Conservation (phyloP, 1,140 invertebrate species). For the Saccostrea cuccullata region DNA sequence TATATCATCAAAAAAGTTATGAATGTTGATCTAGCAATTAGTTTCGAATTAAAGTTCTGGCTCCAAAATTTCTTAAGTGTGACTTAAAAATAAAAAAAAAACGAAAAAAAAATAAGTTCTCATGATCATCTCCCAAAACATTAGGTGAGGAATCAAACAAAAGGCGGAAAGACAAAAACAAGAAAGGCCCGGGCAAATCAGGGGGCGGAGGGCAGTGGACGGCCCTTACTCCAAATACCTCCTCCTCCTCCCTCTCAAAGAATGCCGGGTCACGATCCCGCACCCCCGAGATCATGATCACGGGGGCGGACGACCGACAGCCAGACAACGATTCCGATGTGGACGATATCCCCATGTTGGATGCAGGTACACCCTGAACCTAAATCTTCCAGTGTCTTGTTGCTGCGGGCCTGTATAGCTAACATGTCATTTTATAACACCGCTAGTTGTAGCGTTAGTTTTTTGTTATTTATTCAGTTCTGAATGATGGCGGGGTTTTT, state of each 20-base stretch:
- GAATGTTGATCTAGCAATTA: neutral
- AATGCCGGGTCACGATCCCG: neutral
- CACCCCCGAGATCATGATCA: constrained; percentile 15
- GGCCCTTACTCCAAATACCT: constrained; percentile 14
- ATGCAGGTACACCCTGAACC: neutral
- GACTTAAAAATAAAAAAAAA: neutral
- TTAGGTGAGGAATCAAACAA: constrained; percentile 26
- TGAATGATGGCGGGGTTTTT: neutral
- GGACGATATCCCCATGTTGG: constrained; percentile 21
- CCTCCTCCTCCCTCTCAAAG: constrained; percentile 8
- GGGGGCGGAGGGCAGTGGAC: constrained; percentile 9
- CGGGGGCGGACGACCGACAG: neutral
- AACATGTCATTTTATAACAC: constrained; percentile 25
- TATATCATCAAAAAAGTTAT: neutral
- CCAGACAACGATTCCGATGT: neutral
- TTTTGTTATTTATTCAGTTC: neutral
- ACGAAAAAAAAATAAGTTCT: neutral
- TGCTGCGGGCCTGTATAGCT: constrained; percentile 19
- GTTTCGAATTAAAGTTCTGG: neutral
- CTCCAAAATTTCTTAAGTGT: neutral
- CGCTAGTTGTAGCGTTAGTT: neutral
- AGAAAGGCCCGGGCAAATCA: neutral
- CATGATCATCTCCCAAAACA: neutral
- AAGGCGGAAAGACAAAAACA: constrained; percentile 15
- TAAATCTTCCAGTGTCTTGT: constrained; percentile 18